Base-by-base conservation (phyloP, 1,140 invertebrate species). In the Spodoptera litura region DNA sequence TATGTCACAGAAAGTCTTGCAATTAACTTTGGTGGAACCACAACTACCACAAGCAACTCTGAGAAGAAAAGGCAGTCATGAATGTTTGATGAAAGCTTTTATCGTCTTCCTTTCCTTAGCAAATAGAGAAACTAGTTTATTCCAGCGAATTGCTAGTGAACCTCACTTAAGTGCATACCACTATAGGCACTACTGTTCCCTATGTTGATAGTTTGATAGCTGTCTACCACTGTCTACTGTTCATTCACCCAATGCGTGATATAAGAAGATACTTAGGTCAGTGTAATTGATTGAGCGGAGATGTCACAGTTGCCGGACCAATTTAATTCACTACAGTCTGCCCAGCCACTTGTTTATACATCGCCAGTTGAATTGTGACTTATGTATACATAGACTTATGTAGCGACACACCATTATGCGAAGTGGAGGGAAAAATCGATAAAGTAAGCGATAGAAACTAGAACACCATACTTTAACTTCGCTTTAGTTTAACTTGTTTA, bases 371-470 rank as follows among this genome's bases (percentile, higher is more conserved):
- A 74, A 74, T 27, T 51, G 55, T 49, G 25, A 59, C 38, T 49
- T 58, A 59, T 49, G 25, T 59, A 31, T 61, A 49, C 56, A 51
- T 27, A 51, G 55, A 56, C 15, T 27, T 74, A 52, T 49, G 44
- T 61, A 68, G 25, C 62, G 62, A 25, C 49, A 70, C 49, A 74
- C 38, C 38, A 38, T 15, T 35, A 53, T 62, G 25, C 51, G 59
- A 51, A 53, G 59, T 35, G 59, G 59, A 53, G 27, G 38, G 73
- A 55, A 75, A 75, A 75, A 75, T 75, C 73, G 59, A 75, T 75
- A 75, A 75, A 75, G 58, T 74, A 73, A 74, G 73, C 73, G 59
- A 70, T 31, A 31, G 44, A 75, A 75, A 75, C 49, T 75, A 31
- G 58, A 49, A 62, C 73, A 75, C 73, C 49, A 75, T 64, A 44